These are phyloP conservation scores for Paramisgurnus dabryanus DNA, from an alignment of 2,113 vertebrate genomes.

Conservation along the genomic window DNA sequence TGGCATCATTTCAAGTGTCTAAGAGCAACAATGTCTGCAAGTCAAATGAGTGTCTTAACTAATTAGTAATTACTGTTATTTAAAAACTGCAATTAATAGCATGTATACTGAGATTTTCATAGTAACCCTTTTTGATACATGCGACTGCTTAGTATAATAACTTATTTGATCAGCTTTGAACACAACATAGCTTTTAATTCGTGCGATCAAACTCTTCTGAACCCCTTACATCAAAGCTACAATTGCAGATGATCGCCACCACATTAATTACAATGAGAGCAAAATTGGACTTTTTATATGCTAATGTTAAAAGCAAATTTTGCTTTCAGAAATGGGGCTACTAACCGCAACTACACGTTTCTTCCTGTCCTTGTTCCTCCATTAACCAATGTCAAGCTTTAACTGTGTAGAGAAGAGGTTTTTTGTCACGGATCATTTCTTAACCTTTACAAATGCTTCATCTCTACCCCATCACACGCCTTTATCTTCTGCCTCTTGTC, in stretches of 20 bases:
- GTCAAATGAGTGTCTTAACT: constrained; percentile 13
- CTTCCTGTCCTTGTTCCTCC: constrained; percentile 34
- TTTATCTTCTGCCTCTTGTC: constrained; percentile 33
- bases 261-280: constrained; percentile 1
- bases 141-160: neutral
- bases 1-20: constrained; percentile 26
- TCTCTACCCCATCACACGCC: constrained; percentile 47
- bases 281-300: neutral
- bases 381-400: constrained; percentile 57
- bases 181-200: constrained; percentile 24
- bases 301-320: constrained; percentile 44
- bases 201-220: neutral
- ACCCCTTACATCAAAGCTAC: constrained; percentile 22
- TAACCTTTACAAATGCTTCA: constrained; percentile 59
- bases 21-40: constrained; percentile 20
- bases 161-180: constrained; percentile 33
- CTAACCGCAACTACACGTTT: constrained; percentile 32
- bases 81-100: constrained; percentile 5
- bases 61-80: constrained; percentile 15
- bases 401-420: constrained; percentile 55
- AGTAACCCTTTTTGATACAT: neutral
- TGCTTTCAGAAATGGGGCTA: constrained; percentile 40
- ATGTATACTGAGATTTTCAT: neutral
- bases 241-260: neutral
- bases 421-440: constrained; percentile 57